A percentile compares a stretch with the other conserved stretches of the same genome.
Evolutionary conservation across 2,888 invertebrate species (phyloP).

Genomic region (Ichneumoninae sp.): DNA sequence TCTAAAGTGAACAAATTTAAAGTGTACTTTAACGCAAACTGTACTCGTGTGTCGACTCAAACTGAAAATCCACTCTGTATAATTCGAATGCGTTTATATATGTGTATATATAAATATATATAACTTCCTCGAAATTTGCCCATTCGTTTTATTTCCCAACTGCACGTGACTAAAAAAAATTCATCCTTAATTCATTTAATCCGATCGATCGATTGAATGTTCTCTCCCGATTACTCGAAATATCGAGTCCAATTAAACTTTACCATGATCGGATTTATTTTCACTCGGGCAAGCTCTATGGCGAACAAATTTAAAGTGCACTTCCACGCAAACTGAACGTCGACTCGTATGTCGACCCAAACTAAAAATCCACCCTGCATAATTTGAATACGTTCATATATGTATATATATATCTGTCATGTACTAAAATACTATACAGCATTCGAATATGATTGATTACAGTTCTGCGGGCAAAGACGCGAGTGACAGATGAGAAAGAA

Average conservation of each 20-base stretch:
- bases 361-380: slow-evolving; percentile 5
- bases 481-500: slow-evolving; percentile 25
- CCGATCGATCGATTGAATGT: background rate
- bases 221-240: background rate
- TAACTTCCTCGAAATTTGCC: background rate
- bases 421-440: background rate
- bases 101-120: background rate
- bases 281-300: background rate
- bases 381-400: slow-evolving; percentile 24
- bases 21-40: slow-evolving; percentile 17
- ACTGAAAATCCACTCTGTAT: background rate
- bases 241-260: background rate
- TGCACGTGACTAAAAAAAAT: slow-evolving; percentile 5
- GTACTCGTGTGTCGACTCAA: background rate
- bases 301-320: slow-evolving; percentile 19
- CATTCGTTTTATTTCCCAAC: slow-evolving; percentile 12
- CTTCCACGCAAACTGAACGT: slow-evolving; percentile 9
- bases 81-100: slow-evolving; percentile 28
- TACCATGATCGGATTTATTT: slow-evolving; percentile 21
- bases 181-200: background rate
- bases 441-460: slow-evolving; percentile 19
- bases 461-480: background rate
- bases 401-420: background rate
- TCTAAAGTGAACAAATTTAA: slow-evolving; percentile 4
- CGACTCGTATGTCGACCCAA: background rate